These are phyloP conservation scores for Spisula solida DNA, from an alignment of 2,888 invertebrate species.

Conservation along the genomic window DNA sequence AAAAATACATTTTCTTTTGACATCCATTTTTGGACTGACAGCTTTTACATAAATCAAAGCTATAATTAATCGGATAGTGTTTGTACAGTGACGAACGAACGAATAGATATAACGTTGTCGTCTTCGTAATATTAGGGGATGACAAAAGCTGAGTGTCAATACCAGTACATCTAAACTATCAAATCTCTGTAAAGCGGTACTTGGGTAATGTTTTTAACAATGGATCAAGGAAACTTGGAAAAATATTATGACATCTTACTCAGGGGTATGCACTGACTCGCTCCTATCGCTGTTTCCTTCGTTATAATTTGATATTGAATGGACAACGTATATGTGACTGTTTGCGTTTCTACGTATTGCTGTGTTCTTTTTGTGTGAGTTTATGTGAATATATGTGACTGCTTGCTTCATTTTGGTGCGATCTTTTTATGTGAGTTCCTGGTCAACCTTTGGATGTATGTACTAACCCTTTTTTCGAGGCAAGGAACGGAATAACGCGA, in stretches of 20 bases:
- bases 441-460: background rate
- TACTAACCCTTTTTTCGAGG: background rate
- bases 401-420: background rate
- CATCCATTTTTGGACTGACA: constrained; percentile 33
- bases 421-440: too few relatives aligned
- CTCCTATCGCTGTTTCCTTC: background rate
- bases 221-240: constrained; percentile 17
- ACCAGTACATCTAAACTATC: constrained; percentile 1
- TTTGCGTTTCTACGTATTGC: too few relatives aligned
- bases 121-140: background rate
- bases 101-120: background rate
- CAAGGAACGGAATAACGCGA: background rate
- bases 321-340: too few relatives aligned
- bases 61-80: constrained; percentile 33
- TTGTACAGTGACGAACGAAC: constrained; percentile 17
- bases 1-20: constrained; percentile 49
- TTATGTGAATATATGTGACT: background rate
- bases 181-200: background rate
- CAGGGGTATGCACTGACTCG: background rate
- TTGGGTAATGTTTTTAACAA: background rate
- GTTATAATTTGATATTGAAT: background rate
- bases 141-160: background rate
- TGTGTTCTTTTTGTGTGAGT: background rate
- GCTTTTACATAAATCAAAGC: constrained; percentile 37
- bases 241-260: constrained; percentile 6